These are phyloP conservation scores for Lottia scabra DNA, from an alignment of 2,888 invertebrate species.

Conservation along the genomic window DNA sequence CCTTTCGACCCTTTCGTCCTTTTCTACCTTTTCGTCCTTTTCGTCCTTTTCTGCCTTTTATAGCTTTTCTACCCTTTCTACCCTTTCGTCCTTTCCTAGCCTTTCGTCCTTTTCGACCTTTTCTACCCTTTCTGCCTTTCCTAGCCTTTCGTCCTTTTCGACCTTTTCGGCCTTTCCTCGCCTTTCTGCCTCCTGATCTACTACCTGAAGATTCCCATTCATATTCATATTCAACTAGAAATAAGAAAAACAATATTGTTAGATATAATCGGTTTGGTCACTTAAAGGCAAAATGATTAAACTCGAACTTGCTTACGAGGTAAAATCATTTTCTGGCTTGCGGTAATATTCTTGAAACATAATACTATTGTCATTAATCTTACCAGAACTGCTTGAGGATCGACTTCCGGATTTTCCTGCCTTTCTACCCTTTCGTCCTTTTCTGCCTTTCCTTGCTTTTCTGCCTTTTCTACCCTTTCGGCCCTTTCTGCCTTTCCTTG, in stretches of 20 bases:
- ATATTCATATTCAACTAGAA: too few relatives aligned
- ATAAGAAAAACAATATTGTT: too few relatives aligned
- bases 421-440: not conserved
- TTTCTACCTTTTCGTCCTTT: not conserved
- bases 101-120: not conserved
- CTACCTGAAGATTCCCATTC: too few relatives aligned
- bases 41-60: not conserved
- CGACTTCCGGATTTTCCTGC: not conserved
- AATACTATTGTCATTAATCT: too few relatives aligned
- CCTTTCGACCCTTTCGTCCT: not conserved
- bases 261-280: too few relatives aligned
- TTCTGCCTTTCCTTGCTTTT: not conserved
- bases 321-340: too few relatives aligned
- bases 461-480: not conserved
- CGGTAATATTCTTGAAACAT: too few relatives aligned
- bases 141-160: not conserved
- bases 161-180: not conserved
- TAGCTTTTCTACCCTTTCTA: not conserved
- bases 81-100: not conserved
- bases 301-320: too few relatives aligned
- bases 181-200: not conserved
- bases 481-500: not conserved
- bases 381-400: not conserved
- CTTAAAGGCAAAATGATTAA: too few relatives aligned
- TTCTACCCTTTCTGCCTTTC: not conserved